phyloP scores from a whole-genome alignment of 2,113 vertebrate genomes.

The Cercocebus atys region DNA sequence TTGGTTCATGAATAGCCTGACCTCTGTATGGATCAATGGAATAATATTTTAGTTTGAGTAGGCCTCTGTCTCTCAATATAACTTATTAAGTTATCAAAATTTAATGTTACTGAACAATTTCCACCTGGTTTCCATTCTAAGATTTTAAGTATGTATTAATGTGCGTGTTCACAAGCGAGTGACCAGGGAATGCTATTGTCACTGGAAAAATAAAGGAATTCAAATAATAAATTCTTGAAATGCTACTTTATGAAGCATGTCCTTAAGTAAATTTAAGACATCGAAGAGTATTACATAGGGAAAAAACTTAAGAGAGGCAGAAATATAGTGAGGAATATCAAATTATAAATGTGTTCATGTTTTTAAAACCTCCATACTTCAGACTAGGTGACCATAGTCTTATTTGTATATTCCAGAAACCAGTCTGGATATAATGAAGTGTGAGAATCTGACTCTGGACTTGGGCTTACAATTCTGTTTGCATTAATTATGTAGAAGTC shows the following conservation, averaged over 20 bases:
- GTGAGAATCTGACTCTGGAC: neutral
- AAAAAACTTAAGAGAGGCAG: neutral
- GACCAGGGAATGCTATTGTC: neutral
- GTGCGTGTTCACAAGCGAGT: neutral
- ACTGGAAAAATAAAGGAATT: neutral
- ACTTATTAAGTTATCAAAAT: slow-evolving; percentile 56
- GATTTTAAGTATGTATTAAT: slow-evolving; percentile 39
- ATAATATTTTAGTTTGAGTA: slow-evolving; percentile 62
- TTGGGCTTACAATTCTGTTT: neutral
- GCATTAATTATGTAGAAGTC: neutral
- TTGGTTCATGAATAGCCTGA: slow-evolving; percentile 55
- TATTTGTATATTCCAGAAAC: neutral
- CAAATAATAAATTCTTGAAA: slow-evolving; percentile 24
- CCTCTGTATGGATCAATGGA: slow-evolving; percentile 58
- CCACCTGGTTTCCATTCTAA: neutral
- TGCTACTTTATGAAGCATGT: neutral
- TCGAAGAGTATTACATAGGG: neutral
- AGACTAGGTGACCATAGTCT: neutral
- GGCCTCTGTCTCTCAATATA: slow-evolving; percentile 45
- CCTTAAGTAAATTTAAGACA: slow-evolving; percentile 18
- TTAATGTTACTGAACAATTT: slow-evolving; percentile 58
- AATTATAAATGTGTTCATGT: neutral
- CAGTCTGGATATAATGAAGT: neutral
- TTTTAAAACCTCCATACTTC: neutral
- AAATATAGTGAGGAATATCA: neutral